These are phyloP conservation scores for Apogon hyalosoma DNA, from an alignment of 2,797 vertebrate genomes.

Conservation along the genomic window DNA sequence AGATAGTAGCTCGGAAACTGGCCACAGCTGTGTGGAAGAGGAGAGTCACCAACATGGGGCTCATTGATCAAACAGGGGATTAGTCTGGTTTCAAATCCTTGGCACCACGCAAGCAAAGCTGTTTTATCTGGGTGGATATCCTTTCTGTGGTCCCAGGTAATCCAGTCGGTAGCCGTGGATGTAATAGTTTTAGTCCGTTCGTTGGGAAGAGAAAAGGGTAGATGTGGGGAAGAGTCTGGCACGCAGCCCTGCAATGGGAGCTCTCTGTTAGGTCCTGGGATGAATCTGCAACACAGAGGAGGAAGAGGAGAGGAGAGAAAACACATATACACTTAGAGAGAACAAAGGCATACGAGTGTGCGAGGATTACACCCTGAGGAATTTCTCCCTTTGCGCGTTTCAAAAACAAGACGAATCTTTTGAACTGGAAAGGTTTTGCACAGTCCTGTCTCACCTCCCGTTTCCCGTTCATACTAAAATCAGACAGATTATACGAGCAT, in stretches of 20 bases:
- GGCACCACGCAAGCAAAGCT: conserved; percentile 79
- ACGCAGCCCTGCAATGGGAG: conserved; percentile 70
- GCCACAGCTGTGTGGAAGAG: conserved; percentile 68
- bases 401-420: conserved; percentile 62
- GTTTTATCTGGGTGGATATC: conserved; percentile 81
- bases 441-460: conserved; percentile 54
- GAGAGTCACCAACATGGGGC: conserved; percentile 76
- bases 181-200: conserved; percentile 87
- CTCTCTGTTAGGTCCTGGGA: conserved; percentile 94
- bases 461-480: conserved; percentile 54
- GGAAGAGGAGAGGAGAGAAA: conserved; percentile 65
- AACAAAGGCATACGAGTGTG: conserved; percentile 70
- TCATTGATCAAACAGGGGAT: conserved; percentile 82
- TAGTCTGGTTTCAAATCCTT: conserved; percentile 82
- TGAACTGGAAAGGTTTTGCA: conserved; percentile 64
- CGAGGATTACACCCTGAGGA: conserved; percentile 71
- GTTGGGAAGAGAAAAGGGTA: conserved; percentile 61
- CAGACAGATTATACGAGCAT: conserved; percentile 37
- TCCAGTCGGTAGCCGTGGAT: conserved; percentile 90
- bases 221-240: conserved; percentile 79
- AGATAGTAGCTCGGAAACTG: conserved; percentile 57
- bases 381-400: conserved; percentile 54
- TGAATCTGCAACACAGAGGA: conserved; percentile 93
- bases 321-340: conserved; percentile 77
- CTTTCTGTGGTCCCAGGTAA: conserved; percentile 86